These are phyloP conservation scores for Yponomeuta cagnagella DNA, from an alignment of 2,888 invertebrate species.

Conservation along the genomic window DNA sequence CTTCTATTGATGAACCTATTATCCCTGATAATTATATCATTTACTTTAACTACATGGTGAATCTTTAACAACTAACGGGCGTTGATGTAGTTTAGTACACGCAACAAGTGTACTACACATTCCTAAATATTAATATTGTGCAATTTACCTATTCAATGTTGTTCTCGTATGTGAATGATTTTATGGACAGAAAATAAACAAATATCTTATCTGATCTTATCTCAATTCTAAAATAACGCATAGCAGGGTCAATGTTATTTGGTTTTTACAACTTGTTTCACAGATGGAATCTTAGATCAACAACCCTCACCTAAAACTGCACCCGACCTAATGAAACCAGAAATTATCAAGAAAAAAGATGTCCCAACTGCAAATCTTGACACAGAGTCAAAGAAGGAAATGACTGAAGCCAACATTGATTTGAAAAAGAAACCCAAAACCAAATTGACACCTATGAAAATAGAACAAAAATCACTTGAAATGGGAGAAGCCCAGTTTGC, in stretches of 20 bases:
- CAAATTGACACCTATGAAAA: slow-evolving; percentile 68
- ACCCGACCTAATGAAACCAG: neutral
- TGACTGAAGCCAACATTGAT: slow-evolving; percentile 41
- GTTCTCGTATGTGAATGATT: too few species aligned
- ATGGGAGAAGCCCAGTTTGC: slow-evolving; percentile 78
- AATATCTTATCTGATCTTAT: too few species aligned
- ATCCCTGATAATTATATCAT: too few species aligned
- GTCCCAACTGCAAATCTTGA: slow-evolving; percentile 17
- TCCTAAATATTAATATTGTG: neutral
- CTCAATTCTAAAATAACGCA: too few species aligned
- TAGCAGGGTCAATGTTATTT: too few species aligned
- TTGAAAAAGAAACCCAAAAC: slow-evolving; percentile 26
- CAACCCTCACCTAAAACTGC: neutral
- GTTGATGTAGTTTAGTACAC: slow-evolving; percentile 27
- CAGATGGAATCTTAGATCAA: neutral
- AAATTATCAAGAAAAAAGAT: slow-evolving; percentile 17
- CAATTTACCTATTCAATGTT: too few species aligned
- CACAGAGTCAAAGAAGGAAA: slow-evolving; percentile 31
- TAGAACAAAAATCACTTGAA: slow-evolving; percentile 78
- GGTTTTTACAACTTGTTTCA: neutral
- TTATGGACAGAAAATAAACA: too few species aligned
- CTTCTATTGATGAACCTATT: too few species aligned
- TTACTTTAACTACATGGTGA: too few species aligned
- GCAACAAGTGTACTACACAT: slow-evolving; percentile 19
- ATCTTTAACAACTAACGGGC: slow-evolving; percentile 12